These are phyloP conservation scores for Eptesicus fuscus DNA, from an alignment of 2,113 vertebrate species.

Conservation along the genomic window DNA sequence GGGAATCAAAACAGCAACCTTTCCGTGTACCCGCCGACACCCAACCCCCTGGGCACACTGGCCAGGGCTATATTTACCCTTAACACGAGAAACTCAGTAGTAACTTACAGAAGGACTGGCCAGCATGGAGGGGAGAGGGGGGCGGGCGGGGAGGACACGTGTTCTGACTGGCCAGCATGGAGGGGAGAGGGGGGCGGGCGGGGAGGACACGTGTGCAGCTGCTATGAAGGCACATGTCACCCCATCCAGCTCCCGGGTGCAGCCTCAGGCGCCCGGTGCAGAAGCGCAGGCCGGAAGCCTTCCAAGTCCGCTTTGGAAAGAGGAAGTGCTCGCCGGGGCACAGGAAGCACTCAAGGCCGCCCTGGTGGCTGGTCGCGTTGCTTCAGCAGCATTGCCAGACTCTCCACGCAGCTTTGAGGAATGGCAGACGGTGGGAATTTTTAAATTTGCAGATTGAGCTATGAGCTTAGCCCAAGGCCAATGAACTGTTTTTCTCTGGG, in stretches of 20 bases:
- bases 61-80: no score
- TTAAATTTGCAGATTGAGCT: slow-evolving; percentile 15
- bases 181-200: not conserved
- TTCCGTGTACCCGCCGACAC: no score
- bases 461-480: not conserved
- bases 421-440: not conserved
- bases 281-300: not conserved
- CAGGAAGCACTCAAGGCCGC: not conserved
- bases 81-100: slow-evolving; percentile 32
- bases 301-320: not conserved
- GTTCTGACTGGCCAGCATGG: not conserved
- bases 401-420: slow-evolving; percentile 21
- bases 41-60: no score
- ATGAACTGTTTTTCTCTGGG: not conserved
- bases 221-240: not conserved
- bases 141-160: not conserved
- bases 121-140: not conserved
- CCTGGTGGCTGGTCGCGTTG: not conserved
- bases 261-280: not conserved
- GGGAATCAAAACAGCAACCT: no score
- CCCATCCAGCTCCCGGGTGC: not conserved
- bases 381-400: not conserved
- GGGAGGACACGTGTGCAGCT: not conserved
- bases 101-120: slow-evolving; percentile 20
- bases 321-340: not conserved